These are phyloP conservation scores for Isurus oxyrinchus DNA, from an alignment of 2,113 vertebrate genomes.

Conservation along the genomic window DNA sequence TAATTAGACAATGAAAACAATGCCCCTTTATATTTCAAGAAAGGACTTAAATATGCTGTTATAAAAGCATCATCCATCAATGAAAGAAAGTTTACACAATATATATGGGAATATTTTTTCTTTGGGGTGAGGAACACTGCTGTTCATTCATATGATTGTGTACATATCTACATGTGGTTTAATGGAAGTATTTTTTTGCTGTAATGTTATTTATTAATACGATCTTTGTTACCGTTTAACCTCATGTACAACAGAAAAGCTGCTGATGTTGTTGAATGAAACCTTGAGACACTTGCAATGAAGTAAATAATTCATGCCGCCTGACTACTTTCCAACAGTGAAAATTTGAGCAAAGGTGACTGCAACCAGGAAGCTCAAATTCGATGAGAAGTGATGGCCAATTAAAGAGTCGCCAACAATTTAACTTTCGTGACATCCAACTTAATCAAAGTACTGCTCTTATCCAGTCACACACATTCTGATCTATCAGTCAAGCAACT, in stretches of 20 bases:
- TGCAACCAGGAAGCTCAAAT: neutral
- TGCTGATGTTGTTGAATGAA: neutral
- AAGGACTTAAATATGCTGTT: neutral
- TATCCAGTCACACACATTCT: neutral
- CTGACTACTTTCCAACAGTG: neutral
- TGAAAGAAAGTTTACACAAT: neutral
- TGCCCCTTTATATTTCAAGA: neutral
- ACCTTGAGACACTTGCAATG: neutral
- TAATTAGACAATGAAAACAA: neutral
- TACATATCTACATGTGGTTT: neutral
- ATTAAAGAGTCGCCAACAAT: neutral
- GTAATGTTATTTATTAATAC: neutral
- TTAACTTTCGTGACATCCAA: neutral
- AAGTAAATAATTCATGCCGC: neutral
- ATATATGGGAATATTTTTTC: too few species aligned
- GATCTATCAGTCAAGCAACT: neutral
- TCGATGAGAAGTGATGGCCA: neutral
- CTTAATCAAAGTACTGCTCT: neutral
- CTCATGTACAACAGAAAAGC: neutral
- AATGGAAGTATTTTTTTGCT: neutral
- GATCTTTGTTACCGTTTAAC: neutral
- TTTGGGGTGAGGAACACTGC: neutral
- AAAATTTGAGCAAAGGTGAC: neutral
- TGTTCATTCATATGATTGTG: neutral
- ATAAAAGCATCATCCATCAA: neutral